Evolutionary conservation across 1,140 invertebrate species (phyloP).

Genomic region (Drosophila quadrilineata): DNA sequence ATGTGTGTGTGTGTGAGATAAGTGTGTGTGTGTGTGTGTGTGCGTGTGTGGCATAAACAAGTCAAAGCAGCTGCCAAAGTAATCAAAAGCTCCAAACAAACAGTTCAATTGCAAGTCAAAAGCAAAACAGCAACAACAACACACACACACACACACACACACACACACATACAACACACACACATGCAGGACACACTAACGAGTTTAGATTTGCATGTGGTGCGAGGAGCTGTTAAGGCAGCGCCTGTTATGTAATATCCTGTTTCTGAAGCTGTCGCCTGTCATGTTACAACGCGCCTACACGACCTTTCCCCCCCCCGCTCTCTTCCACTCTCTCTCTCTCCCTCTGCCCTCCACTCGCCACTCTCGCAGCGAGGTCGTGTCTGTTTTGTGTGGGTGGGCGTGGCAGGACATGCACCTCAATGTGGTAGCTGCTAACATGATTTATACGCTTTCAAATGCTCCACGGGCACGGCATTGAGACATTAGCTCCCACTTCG

Average conservation of each 20-base stretch:
- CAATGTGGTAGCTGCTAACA: constrained; percentile 45
- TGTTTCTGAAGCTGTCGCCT: constrained; percentile 71
- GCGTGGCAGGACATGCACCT: constrained; percentile 64
- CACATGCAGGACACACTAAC: constrained; percentile 5
- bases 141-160: constrained; percentile 16
- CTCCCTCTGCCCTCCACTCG: too few relatives aligned
- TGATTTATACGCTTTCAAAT: constrained; percentile 58
- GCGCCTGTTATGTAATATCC: constrained; percentile 78
- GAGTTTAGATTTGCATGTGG: constrained; percentile 47
- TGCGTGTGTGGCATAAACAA: constrained; percentile 18
- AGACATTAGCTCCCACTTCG: constrained; percentile 70
- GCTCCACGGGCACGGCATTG: constrained; percentile 69
- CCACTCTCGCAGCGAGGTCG: constrained; percentile 25
- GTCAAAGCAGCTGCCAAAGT: constrained; percentile 6
- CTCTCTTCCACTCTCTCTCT: too few relatives aligned
- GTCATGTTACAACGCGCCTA: constrained; percentile 75
- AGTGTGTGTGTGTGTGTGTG: constrained; percentile 1
- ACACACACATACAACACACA: constrained; percentile 2
- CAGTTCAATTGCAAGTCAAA: constrained; percentile 22
- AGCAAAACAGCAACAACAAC: constrained; percentile 41
- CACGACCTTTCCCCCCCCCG: too few relatives aligned
- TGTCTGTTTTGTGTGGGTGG: background rate
- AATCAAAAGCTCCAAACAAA: constrained; percentile 7
- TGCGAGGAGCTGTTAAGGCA: constrained; percentile 47
- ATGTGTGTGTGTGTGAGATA: background rate